A percentile compares a stretch with the other conserved stretches of the same genome.
These are phyloP conservation scores for Pyrocephalus nanus DNA, from an alignment of 2,797 vertebrate genomes.

Conservation along the genomic window DNA sequence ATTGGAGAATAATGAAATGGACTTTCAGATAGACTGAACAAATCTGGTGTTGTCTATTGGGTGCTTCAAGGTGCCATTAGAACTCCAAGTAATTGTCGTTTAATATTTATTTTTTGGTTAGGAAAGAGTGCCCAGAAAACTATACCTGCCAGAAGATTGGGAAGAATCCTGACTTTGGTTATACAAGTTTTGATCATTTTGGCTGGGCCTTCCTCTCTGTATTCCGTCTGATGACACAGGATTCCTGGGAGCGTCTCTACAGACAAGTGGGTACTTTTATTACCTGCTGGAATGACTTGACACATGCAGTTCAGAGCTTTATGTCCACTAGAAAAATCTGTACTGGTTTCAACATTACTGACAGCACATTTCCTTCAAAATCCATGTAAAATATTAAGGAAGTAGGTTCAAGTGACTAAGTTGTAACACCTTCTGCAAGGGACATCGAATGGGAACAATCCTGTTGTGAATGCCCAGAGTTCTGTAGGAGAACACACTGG, in stretches of 20 bases:
- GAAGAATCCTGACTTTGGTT: constrained; percentile 89
- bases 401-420: neutral
- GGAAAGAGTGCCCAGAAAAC: constrained; percentile 75
- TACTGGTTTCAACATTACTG: neutral
- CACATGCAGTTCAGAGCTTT: neutral
- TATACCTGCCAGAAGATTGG: constrained; percentile 77
- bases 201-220: constrained; percentile 94
- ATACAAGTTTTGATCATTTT: constrained; percentile 94
- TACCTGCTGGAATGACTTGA: neutral
- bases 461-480: neutral
- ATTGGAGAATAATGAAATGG: neutral
- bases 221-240: constrained; percentile 96
- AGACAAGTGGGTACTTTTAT: constrained; percentile 82
- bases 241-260: constrained; percentile 94
- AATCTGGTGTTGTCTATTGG: neutral
- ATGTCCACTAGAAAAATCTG: neutral
- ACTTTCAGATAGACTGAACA: neutral
- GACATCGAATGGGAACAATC: neutral
- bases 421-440: neutral
- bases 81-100: neutral
- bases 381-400: neutral
- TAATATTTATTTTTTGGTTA: neutral
- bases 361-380: neutral
- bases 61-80: neutral
- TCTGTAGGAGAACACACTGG: neutral